Base-by-base conservation (phyloP, 2,888 invertebrate genomes). In the Pachliopta kotzebuea region DNA sequence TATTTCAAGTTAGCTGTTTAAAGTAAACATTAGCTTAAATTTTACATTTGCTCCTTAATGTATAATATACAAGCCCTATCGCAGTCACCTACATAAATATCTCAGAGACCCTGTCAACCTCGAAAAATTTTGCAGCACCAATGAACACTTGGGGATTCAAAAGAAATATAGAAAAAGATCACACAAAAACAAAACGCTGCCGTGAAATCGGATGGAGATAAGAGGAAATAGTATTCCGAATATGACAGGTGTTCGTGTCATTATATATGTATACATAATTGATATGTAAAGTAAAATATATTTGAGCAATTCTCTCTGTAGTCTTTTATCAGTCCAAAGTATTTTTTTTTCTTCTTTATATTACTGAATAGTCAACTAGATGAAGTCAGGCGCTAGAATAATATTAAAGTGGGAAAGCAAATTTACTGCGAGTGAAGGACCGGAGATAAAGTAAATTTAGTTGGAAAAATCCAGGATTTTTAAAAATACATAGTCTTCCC, bases 101-200 rank as follows among this genome's bases (percentile, higher is more conserved):
- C 71, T 78, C 75, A 74, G 73, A 76, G 77, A 88, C 88, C 88
- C 88, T 86, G 85, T 86, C 79, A 70, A 69, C 80, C 79, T 76
- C 76, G 50, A 72, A 77, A 72, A 82, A 81, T 81, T 83, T 82
- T 72, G 81, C 80, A 89, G 86, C 89, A 88, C 87, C 89, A 80
- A 79, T 84, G 80, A 84, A 88, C 85, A 88, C 86, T 80, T 80
- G 76, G 71, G 74, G 74, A 74, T 76, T 77, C 69, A 72, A 76
- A 77, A 79, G 76, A n/a, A 18, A 49, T 20, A 18, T 7, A 49
- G 4, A 37, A 14, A 11, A 11, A 37, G n/a, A n/a, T n/a, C n/a
- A n/a, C n/a, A n/a, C n/a, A 14, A 11, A 14, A 37, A 37, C 37
- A 14, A 37, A 37, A 53, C 37, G 59, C 58, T 58, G 2, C 18